These are phyloP conservation scores for Synergus itoensis DNA, from an alignment of 2,888 invertebrate genomes.

Conservation along the genomic window DNA sequence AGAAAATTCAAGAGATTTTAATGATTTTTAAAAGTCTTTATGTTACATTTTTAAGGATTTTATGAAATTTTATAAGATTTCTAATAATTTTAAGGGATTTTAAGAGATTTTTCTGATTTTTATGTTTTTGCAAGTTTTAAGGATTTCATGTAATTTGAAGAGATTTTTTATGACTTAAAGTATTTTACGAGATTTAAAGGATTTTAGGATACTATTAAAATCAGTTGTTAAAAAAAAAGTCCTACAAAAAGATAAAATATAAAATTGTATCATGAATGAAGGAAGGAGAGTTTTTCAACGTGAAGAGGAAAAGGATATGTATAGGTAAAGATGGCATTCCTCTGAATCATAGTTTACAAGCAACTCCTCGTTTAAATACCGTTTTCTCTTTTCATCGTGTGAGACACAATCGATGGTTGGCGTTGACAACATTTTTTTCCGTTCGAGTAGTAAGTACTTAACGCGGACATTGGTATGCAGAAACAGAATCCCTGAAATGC, in stretches of 20 bases:
- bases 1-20: too few species aligned
- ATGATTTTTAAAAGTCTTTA: too few species aligned
- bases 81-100: too few species aligned
- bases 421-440: slow-evolving; percentile 39
- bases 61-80: too few species aligned
- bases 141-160: too few species aligned
- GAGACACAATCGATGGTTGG: slow-evolving; percentile 17
- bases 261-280: neutral
- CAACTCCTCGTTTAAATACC: slow-evolving; percentile 13
- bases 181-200: too few species aligned
- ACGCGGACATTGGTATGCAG: slow-evolving; percentile 33
- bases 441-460: slow-evolving; percentile 26
- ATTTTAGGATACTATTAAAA: too few species aligned
- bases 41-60: too few species aligned
- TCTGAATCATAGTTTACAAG: slow-evolving; percentile 27
- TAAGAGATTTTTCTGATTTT: too few species aligned
- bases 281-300: neutral
- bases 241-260: neutral
- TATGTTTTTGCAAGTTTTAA: too few species aligned
- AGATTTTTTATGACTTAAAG: too few species aligned
- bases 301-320: neutral
- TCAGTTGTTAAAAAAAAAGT: neutral
- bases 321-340: slow-evolving; percentile 5
- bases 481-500: slow-evolving; percentile 39
- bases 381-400: slow-evolving; percentile 36